phyloP scores from a whole-genome alignment of 2,797 vertebrate genomes.

The Characodon lateralis region DNA sequence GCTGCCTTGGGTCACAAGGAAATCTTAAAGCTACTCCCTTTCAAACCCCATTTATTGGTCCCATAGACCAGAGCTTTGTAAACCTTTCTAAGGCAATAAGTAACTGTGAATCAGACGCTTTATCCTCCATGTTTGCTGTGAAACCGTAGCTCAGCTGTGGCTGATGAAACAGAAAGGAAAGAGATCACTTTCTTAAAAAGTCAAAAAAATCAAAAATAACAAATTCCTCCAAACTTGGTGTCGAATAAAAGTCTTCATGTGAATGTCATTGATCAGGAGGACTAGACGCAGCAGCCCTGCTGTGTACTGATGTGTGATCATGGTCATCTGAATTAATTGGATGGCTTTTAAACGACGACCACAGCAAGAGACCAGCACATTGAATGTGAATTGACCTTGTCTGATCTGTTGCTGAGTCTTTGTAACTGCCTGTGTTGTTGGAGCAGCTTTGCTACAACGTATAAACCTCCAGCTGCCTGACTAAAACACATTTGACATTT shows the following conservation, averaged over 20 bases:
- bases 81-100: not conserved
- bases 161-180: not conserved
- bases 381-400: conserved; percentile 51
- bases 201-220: not conserved
- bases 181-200: no score
- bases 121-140: not conserved
- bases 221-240: not conserved
- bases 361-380: conserved; percentile 32
- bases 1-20: not conserved
- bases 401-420: conserved; percentile 49
- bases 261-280: not conserved
- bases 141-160: not conserved
- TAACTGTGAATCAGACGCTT: not conserved
- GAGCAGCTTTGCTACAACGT: conserved; percentile 30
- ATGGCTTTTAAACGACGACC: conserved; percentile 34
- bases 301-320: not conserved
- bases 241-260: not conserved
- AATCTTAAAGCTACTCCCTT: not conserved
- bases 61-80: not conserved
- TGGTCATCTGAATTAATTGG: conserved; percentile 26
- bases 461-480: conserved; percentile 45
- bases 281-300: not conserved
- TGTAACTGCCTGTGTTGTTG: conserved; percentile 52
- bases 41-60: no score
- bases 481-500: conserved; percentile 25